These are phyloP conservation scores for Cyrtodaria siliqua DNA, from an alignment of 2,888 invertebrate genomes.

Conservation along the genomic window DNA sequence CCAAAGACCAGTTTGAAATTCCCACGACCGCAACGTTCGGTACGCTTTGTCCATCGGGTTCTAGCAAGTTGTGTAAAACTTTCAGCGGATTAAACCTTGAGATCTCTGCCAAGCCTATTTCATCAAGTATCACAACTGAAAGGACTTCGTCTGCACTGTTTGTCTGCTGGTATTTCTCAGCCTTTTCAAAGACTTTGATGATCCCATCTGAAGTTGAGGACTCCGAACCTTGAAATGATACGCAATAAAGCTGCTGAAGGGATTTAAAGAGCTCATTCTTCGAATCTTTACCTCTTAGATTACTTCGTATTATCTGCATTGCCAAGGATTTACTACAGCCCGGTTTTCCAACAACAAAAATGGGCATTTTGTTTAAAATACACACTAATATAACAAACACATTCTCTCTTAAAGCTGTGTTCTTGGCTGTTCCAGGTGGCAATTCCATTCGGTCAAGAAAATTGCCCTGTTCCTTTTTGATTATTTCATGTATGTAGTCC, in stretches of 20 bases:
- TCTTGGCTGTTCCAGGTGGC: slow-evolving; percentile 70
- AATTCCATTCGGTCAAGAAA: slow-evolving; percentile 69
- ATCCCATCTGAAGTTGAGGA: slow-evolving; percentile 78
- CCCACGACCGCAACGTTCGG: slow-evolving; percentile 77
- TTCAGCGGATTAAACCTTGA: slow-evolving; percentile 77
- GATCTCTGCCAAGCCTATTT: slow-evolving; percentile 77
- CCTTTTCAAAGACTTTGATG: slow-evolving; percentile 74
- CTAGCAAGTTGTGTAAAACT: slow-evolving; percentile 74
- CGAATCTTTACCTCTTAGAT: slow-evolving; percentile 73
- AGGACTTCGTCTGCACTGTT: slow-evolving; percentile 62
- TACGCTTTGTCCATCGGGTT: slow-evolving; percentile 62
- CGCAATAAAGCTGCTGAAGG: slow-evolving; percentile 69
- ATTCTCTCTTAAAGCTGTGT: slow-evolving; percentile 72
- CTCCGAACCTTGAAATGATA: slow-evolving; percentile 75
- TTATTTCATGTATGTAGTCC: slow-evolving; percentile 40
- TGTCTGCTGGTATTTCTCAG: slow-evolving; percentile 66
- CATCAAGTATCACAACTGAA: slow-evolving; percentile 77
- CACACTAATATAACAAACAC: slow-evolving; percentile 74
- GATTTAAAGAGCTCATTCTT: slow-evolving; percentile 64
- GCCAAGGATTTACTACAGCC: slow-evolving; percentile 77
- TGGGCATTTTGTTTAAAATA: slow-evolving; percentile 71
- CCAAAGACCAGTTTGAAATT: slow-evolving; percentile 76
- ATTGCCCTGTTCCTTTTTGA: slow-evolving; percentile 64
- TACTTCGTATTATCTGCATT: slow-evolving; percentile 71
- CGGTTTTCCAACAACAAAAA: slow-evolving; percentile 76